phyloP scores from a whole-genome alignment of 2,797 vertebrate genomes.

The Selene dorsalis region DNA sequence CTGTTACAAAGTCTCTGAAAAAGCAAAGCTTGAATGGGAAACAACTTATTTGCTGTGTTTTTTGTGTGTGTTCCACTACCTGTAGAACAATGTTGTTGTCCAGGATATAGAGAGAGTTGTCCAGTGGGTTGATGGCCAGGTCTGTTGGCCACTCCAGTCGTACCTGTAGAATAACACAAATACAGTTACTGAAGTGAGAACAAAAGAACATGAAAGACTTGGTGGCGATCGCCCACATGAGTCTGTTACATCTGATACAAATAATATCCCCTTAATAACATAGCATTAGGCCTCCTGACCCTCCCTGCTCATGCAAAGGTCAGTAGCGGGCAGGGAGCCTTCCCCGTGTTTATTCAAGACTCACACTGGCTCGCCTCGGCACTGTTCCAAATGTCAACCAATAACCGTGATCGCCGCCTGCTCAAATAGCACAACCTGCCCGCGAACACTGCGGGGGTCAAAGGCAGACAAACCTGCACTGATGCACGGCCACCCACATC shows the following conservation, averaged over 20 bases:
- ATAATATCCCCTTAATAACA: slow-evolving; percentile 79
- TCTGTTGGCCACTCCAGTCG: slow-evolving; percentile 97
- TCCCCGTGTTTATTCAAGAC: slow-evolving; percentile 80
- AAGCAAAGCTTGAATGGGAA: slow-evolving; percentile 3
- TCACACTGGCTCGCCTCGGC: slow-evolving; percentile 63
- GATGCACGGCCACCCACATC: slow-evolving; percentile 43
- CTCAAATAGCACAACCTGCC: slow-evolving; percentile 77
- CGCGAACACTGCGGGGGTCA: slow-evolving; percentile 67
- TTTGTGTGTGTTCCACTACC: slow-evolving; percentile 56
- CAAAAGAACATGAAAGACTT: slow-evolving; percentile 33
- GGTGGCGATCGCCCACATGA: slow-evolving; percentile 25
- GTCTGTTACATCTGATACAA: slow-evolving; percentile 70
- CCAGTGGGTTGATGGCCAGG: slow-evolving; percentile 94
- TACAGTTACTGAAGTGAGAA: slow-evolving; percentile 17
- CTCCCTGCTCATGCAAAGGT: slow-evolving; percentile 79
- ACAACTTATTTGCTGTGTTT: not conserved
- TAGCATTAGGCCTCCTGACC: slow-evolving; percentile 74
- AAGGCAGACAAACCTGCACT: slow-evolving; percentile 60
- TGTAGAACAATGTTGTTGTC: slow-evolving; percentile 96
- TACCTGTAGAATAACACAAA: slow-evolving; percentile 81
- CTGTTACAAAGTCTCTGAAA: not conserved
- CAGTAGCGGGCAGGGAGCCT: slow-evolving; percentile 74
- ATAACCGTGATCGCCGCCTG: slow-evolving; percentile 77
- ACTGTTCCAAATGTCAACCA: slow-evolving; percentile 82
- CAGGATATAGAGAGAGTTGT: slow-evolving; percentile 95